Evolutionary conservation across 2,797 vertebrate genomes (phyloP), one percentile per base, ranked within the genome.

Genomic region (Coracias cyanogaster): DNA sequence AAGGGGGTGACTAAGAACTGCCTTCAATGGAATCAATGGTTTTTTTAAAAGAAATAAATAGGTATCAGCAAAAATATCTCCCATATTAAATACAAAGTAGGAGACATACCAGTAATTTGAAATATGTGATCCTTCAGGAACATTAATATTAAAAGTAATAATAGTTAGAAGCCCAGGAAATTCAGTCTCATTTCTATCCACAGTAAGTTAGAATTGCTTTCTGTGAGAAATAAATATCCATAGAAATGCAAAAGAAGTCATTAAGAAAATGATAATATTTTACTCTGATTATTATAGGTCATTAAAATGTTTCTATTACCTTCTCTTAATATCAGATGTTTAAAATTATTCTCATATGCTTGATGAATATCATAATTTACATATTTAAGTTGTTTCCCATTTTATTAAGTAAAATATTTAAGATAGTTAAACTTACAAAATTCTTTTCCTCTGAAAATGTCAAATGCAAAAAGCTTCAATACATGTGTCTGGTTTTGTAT

Each of bases 381-480:
- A 58, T 82, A 90, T 81, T 89, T 92, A 83, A 62, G 29, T 78
- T 81, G 31, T 62, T 91, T 28, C 33, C 79, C 69, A 74, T 7
- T 83, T 60, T 84, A 91, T 45, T 65, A 94, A 78, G 45, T 91
- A 69, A 89, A 89, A 81, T 94, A 83, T 83, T 94, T 89, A 87
- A 66, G 70, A 66, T 4, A 81, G 55, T 48, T 84, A 82, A 70
- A 61, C 80, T 64, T 69, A 51, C 5, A 84, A 92, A 89, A 73
- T 37, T 31, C 7, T 51, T 83, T 84, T 84, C n/a, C 55, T 83
- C 52, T 52, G 37, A 73, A 83, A 86, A 69, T 18, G 19, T 24
- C 52, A 54, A 6, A 41, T 41, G 28, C n/a, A 54, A 77, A 76
- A 92, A 49, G 2, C 26, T 61, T 81, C 43, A 52, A 37, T 26